Evolutionary conservation across 2,113 vertebrate species (phyloP).

Genomic region (Proterorhinus semilunaris): DNA sequence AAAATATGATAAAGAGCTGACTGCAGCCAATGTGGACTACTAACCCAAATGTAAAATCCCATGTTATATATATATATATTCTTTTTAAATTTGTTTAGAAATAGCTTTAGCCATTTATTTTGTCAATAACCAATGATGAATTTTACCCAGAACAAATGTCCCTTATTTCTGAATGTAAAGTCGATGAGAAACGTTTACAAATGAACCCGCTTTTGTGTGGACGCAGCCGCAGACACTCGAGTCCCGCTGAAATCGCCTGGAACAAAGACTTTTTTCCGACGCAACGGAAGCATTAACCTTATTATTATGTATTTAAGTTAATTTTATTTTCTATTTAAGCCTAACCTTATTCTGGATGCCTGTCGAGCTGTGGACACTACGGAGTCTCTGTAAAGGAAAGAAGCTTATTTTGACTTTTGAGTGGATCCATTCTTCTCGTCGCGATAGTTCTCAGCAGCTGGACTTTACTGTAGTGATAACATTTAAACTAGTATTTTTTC

Average conservation of each 20-base stretch:
- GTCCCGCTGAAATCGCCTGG: conserved; percentile 65
- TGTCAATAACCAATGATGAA: not conserved
- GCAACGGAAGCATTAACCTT: conserved; percentile 72
- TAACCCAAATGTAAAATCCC: not conserved
- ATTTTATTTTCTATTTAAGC: conserved; percentile 38
- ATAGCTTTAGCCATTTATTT: not conserved
- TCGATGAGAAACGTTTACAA: not conserved
- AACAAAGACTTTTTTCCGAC: conserved; percentile 67
- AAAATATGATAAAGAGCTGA: not conserved
- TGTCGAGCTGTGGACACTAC: conserved; percentile 53
- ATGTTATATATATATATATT: too few relatives aligned
- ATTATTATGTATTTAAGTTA: conserved; percentile 83
- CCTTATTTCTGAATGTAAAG: not conserved
- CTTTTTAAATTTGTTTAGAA: too few relatives aligned
- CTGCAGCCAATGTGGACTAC: not conserved
- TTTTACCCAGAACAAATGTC: not conserved
- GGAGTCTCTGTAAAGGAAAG: conserved; percentile 26
- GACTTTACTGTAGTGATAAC: conserved; percentile 46
- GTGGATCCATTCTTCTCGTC: conserved; percentile 45
- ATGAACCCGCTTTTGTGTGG: not conserved
- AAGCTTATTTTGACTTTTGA: conserved; percentile 16
- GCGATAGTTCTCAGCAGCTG: conserved; percentile 33
- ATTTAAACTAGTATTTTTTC: conserved; percentile 66
- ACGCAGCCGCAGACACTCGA: conserved; percentile 54
- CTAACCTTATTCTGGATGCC: conserved; percentile 53